Base-by-base conservation (phyloP, 2,113 vertebrate genomes). In the Myanophis thanlyinensis region DNA sequence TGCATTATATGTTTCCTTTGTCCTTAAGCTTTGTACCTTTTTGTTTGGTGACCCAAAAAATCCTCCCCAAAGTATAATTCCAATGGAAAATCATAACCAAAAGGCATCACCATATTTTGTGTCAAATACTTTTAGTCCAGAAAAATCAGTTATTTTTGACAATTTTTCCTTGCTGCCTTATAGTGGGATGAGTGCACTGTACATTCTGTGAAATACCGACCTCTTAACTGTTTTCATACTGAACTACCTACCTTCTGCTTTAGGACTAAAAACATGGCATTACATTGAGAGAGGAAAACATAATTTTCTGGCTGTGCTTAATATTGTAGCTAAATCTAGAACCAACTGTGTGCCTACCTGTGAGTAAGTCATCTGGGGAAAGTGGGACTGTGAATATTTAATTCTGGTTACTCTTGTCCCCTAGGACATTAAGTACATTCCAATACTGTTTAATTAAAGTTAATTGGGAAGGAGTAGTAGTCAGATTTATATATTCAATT, bases 1-100 rank as follows among this genome's bases (percentile, higher is more conserved):
- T 23, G 47, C 85, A 87, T 80, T 51, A 73, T 62, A 5, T 86
- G 52, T 91, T 49, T 5, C 90, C 88, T 90, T 93, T 46, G 18
- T 35, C 30, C 20, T 47, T 10, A 40, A 40, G 20, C 91, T 15
- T 87, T n/a, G 11, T 12, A 23, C 62, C 13, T 52, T 27, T 3
- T 15, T n/a, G 15, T 51, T 48, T 49, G 10, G 93, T 93, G 40
- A 92, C 93, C 95, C 92, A 27, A 90, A 84, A 90, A 94, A 94
- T 95, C 85, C 95, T 44, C 84, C 92, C 93, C 89, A 9, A 87
- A 90, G 95, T 94, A 96, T 96, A 97, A 96, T 97, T 97, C 97
- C 96, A 96, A 96, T 96, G 97, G 97, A 97, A 97, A 96, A 94
- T 95, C 90, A 51, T 94, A 93, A 96, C 95, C 93, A 87, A 85